Conservation (phyloP, 2,888 invertebrate species). For the Lochmaea capreae region DNA sequence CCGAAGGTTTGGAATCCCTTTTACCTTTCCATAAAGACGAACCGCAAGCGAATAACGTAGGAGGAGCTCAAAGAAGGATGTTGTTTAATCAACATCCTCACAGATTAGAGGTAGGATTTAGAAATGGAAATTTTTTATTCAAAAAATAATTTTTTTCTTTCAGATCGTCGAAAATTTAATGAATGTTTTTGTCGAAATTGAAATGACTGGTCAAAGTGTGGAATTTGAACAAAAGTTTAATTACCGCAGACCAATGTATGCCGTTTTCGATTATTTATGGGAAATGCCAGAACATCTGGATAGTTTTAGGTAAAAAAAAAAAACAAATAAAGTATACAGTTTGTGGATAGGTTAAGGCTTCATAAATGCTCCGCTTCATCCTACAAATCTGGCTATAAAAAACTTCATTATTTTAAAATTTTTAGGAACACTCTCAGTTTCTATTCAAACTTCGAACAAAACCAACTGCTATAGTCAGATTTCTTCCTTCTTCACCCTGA, state of each 20-base stretch:
- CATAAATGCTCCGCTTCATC: no score
- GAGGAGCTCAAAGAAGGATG: slow-evolving; percentile 75
- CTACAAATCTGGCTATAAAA: no score
- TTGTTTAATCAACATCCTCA: slow-evolving; percentile 84
- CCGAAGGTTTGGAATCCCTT: slow-evolving; percentile 89
- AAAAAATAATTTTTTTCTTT: slow-evolving; percentile 49
- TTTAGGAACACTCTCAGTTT: no score
- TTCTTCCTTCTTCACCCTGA: no score
- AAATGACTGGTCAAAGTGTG: slow-evolving; percentile 96
- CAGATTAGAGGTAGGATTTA: slow-evolving; percentile 71
- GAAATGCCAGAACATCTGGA: slow-evolving; percentile 80
- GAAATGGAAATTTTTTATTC: neutral
- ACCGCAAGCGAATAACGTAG: slow-evolving; percentile 63
- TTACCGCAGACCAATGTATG: slow-evolving; percentile 95
- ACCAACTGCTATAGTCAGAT: no score
- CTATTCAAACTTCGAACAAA: no score
- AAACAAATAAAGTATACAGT: neutral
- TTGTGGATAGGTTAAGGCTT: neutral
- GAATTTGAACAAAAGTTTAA: slow-evolving; percentile 98
- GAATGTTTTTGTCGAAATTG: slow-evolving; percentile 96
- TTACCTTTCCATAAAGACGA: slow-evolving; percentile 79
- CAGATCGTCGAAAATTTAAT: slow-evolving; percentile 84
- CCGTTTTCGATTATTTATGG: slow-evolving; percentile 93
- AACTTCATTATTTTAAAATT: no score
- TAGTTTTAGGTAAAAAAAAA: slow-evolving; percentile 75